Evolutionary conservation across 2,797 vertebrate genomes (phyloP).

Genomic region (Manis crassicaudata): DNA sequence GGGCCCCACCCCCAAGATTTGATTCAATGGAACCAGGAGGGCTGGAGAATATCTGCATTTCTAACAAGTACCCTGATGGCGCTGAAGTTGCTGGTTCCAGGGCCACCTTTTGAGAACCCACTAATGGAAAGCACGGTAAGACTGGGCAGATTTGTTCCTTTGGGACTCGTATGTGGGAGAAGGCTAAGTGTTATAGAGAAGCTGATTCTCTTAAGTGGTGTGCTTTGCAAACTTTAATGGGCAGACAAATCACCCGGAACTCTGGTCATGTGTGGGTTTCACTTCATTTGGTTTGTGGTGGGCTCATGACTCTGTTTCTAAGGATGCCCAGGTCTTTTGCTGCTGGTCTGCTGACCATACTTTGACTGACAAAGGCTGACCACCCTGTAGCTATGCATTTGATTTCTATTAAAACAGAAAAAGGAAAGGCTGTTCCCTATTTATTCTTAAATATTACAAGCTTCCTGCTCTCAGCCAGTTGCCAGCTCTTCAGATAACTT

Average conservation of each 20-base stretch:
- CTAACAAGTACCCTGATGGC: neutral
- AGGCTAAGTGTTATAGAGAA: neutral
- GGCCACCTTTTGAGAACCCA: neutral
- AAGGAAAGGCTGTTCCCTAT: neutral
- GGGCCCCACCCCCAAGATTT: neutral
- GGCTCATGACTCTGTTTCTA: neutral
- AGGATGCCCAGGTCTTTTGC: neutral
- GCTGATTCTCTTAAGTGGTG: neutral
- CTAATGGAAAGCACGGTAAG: neutral
- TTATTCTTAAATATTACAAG: neutral
- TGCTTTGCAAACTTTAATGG: neutral
- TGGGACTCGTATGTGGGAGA: accelerated
- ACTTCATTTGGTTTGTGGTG: neutral
- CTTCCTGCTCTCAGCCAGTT: neutral
- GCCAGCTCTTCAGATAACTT: neutral
- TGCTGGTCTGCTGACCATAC: neutral
- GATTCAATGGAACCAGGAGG: neutral
- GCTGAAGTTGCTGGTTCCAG: too few species aligned
- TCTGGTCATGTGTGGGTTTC: neutral
- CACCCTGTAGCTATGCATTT: neutral
- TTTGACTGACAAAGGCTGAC: neutral
- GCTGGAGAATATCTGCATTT: neutral
- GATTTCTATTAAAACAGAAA: neutral
- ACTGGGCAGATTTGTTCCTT: neutral
- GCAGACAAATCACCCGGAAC: neutral